Conservation (phyloP, 2,888 invertebrate genomes). For the Cerceris ruficornis region DNA sequence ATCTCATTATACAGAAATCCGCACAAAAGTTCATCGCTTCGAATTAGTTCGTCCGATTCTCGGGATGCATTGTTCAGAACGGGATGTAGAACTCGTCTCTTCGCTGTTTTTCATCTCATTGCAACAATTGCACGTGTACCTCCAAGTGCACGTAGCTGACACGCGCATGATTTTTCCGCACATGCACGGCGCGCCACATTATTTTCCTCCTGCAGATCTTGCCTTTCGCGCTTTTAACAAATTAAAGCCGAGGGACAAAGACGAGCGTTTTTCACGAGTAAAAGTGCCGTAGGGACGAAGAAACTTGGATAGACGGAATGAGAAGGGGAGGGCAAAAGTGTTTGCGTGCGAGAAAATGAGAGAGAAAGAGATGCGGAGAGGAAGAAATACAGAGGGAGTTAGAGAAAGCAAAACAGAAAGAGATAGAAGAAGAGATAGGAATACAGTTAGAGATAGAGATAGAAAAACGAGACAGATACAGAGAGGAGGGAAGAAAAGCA, state of each 20-base stretch:
- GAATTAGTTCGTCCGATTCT: neutral
- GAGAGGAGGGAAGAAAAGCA: slow-evolving; percentile 28
- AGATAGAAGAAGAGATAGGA: slow-evolving; percentile 1
- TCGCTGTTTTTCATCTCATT: neutral
- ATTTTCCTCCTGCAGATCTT: slow-evolving; percentile 34
- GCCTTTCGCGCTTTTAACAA: slow-evolving; percentile 75
- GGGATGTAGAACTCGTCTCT: neutral
- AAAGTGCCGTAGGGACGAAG: slow-evolving; percentile 35
- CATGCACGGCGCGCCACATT: slow-evolving; percentile 9
- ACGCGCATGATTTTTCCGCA: slow-evolving; percentile 20
- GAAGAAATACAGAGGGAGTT: neutral
- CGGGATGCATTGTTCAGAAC: neutral
- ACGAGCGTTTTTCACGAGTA: slow-evolving; percentile 50
- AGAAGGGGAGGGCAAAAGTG: neutral
- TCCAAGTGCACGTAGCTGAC: neutral
- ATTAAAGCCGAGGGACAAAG: slow-evolving; percentile 73
- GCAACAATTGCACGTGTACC: neutral
- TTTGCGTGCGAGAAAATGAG: slow-evolving; percentile 30
- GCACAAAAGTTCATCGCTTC: neutral
- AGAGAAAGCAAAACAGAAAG: slow-evolving; percentile 1
- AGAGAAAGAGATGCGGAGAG: slow-evolving; percentile 34
- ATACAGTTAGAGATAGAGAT: too few relatives aligned
- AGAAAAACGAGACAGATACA: neutral
- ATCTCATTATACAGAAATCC: too few relatives aligned
- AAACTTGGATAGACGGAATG: slow-evolving; percentile 18